phyloP scores from a whole-genome alignment of 2,797 vertebrate species.

The Periparus ater region DNA sequence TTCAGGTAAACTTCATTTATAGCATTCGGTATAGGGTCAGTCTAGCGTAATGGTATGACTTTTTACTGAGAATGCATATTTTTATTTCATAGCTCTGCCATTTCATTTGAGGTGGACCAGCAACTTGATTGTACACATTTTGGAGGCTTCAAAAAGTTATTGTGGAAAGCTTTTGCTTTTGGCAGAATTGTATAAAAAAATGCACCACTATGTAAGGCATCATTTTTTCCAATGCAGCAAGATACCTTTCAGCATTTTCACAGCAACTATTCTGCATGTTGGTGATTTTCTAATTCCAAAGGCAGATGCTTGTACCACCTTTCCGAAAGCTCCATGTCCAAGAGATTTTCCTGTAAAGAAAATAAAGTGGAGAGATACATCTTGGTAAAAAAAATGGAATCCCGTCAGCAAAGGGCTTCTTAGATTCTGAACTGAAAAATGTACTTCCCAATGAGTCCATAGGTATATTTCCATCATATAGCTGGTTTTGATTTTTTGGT shows the following conservation, averaged over 20 bases:
- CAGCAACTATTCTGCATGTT: slow-evolving; percentile 88
- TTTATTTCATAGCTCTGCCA: background rate
- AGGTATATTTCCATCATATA: background rate
- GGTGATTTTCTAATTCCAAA: slow-evolving; percentile 87
- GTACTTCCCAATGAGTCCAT: background rate
- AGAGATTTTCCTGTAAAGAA: slow-evolving; percentile 86
- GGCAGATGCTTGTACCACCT: slow-evolving; percentile 92
- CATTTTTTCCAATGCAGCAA: background rate
- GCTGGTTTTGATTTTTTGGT: background rate
- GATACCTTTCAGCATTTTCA: slow-evolving; percentile 98
- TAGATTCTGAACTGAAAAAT: background rate
- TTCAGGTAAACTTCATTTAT: background rate
- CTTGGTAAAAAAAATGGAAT: background rate
- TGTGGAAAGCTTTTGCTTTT: background rate
- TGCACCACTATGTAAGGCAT: too few species aligned
- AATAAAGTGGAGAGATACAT: background rate
- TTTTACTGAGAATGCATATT: background rate
- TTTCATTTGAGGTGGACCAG: background rate
- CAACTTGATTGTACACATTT: background rate
- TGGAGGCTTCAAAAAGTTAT: background rate
- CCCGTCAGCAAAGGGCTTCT: background rate
- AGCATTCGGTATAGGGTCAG: background rate
- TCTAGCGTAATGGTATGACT: background rate
- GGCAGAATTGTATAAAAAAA: background rate
- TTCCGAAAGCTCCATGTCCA: slow-evolving; percentile 92